Base-by-base conservation (phyloP, 2,888 invertebrate species). In the Philopedon plagiatum region DNA sequence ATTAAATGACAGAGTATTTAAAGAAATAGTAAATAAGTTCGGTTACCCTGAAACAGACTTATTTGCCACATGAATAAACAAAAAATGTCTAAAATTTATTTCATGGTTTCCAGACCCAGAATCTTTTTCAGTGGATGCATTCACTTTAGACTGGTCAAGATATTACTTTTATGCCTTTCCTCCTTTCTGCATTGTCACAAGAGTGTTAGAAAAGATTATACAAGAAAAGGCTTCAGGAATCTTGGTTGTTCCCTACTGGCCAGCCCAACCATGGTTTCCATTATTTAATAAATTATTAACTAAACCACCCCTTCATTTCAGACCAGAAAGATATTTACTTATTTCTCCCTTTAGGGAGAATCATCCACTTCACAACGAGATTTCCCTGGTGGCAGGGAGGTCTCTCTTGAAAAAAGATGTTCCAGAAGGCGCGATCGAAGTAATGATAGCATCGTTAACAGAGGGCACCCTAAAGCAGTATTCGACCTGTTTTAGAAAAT, bases 101-200 rank as follows among this genome's bases (percentile, higher is more conserved):
- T 75, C 69, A 2, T 69, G 72, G 72, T 29, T 61, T 13, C 63
- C 61, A 13, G 72, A 75, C 23, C 75, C 72, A 15, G 60, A 75
- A 11, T 41, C 64, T 7, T 9, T 15, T 7, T 9, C 46, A 11
- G 63, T 74, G 1, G 75, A 72, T 34, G 72, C 75, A 0, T 75
- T 72, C 62, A 75, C 72, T 15, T 7, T 66, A 34, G 19, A 37
- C 8, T 75, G 75, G 69, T 2, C 2, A 15, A 26, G 7, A 3
- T 7, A 26, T 3, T 34, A 7, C 13, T 63, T 63, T 32, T 63
- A 63, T 7, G 41, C 63, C 7, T 63, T 62, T 23, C 37, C 34
- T 29, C 26, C 56, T 15, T 56, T 56, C 13, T 23, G 26, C 1
- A 29, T 56, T 4, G 34, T 34, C 4, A 3, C 57, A 15, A 57